A percentile compares a stretch with the other conserved stretches of the same genome.
These are phyloP conservation scores for Anas capensis DNA, from an alignment of 2,797 vertebrate species.

Conservation along the genomic window DNA sequence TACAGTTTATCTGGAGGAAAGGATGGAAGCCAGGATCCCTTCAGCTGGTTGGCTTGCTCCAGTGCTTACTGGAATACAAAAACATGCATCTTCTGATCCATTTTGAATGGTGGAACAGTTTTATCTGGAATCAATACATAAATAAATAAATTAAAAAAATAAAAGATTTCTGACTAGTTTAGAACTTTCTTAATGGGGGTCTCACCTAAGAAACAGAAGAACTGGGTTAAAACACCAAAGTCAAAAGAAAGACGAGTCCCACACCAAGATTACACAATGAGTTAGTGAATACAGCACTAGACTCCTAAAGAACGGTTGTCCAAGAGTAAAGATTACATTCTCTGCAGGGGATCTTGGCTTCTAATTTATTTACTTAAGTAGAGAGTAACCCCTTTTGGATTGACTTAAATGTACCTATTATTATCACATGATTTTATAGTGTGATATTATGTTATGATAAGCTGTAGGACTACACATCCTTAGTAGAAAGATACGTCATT, in stretches of 20 bases:
- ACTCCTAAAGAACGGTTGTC: neutral
- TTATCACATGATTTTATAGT: neutral
- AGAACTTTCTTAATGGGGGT: neutral
- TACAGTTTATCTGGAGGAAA: slow-evolving; percentile 1
- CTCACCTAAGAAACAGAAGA: neutral
- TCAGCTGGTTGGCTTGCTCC: neutral
- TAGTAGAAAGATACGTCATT: neutral
- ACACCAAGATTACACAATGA: neutral
- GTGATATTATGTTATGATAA: neutral
- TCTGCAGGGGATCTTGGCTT: neutral
- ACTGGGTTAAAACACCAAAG: neutral
- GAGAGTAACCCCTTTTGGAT: neutral
- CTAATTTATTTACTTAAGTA: neutral
- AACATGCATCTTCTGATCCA: neutral
- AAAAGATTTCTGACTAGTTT: neutral
- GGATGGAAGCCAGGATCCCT: neutral
- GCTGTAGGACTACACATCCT: neutral
- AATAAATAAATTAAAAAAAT: neutral
- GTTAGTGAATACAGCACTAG: neutral
- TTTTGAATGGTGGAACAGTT: neutral
- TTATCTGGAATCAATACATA: neutral
- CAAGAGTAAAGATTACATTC: neutral
- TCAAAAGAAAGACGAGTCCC: neutral
- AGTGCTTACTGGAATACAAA: neutral
- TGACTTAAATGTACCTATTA: neutral